Percentiles rank a stretch among this genome's conserved stretches.
Conservation (phyloP, 2,797 vertebrate genomes). For the Siniperca obscura region DNA sequence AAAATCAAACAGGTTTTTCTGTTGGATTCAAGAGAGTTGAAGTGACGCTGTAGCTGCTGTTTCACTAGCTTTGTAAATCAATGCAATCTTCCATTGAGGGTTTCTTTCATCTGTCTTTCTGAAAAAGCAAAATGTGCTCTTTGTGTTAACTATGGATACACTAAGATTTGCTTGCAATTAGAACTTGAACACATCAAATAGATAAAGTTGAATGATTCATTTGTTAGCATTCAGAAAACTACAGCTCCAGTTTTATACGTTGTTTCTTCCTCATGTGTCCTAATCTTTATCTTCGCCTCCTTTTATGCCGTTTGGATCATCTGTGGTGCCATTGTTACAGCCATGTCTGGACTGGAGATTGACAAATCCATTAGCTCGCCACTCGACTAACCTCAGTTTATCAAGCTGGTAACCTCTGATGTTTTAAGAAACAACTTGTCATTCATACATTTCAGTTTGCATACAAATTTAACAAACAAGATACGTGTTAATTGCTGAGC, state of each 20-base stretch:
- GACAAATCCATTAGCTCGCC: slow-evolving; percentile 13
- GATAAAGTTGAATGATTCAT: not conserved
- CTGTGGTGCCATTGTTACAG: slow-evolving; percentile 2
- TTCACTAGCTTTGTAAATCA: slow-evolving; percentile 30
- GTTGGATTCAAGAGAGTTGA: not conserved
- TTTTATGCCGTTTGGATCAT: slow-evolving; percentile 7
- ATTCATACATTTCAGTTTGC: not conserved
- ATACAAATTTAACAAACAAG: not conserved
- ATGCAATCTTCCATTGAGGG: slow-evolving; percentile 7
- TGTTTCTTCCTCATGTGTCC: not conserved
- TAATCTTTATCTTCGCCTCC: not conserved
- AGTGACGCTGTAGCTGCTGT: slow-evolving; percentile 7
- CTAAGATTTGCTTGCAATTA: not conserved
- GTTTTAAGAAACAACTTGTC: not conserved
- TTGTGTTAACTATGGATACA: not conserved
- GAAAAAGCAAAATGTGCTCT: slow-evolving; percentile 7
- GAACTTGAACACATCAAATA: too few relatives aligned
- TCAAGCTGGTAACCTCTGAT: slow-evolving; percentile 13
- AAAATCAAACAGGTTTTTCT: slow-evolving; percentile 15
- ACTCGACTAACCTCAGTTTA: not conserved
- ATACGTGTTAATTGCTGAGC: not conserved
- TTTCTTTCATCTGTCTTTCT: slow-evolving; percentile 28
- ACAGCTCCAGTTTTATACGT: not conserved
- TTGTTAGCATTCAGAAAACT: not conserved
- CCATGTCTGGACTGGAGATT: not conserved